Evolutionary conservation across 2,888 invertebrate genomes (phyloP), one percentile per base, ranked within the genome.

Genomic region (Stenotaenia linearis): DNA sequence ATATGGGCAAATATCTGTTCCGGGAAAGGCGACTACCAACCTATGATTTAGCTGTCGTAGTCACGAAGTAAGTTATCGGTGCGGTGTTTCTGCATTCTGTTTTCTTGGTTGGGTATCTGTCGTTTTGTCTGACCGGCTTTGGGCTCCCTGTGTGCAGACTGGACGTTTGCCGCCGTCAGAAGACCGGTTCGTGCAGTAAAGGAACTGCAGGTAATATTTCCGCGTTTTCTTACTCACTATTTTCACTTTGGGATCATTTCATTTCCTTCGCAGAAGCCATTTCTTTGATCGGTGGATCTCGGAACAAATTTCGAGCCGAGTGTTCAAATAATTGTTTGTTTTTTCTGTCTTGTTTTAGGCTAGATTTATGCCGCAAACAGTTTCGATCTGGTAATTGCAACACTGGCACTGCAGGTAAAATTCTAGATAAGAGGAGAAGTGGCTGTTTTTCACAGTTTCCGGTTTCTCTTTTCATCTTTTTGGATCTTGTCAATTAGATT

Each of bases 91-190:
- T 32, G 30, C 21, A 23, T 74, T 78, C 18, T 69, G 10, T 80
- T 80, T 28, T 40, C 18, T 25, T 79, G 18, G 79, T 79, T 79
- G 37, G 32, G 30, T 75, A n/a, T 45, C 56, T 78, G 56, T 78
- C 50, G 45, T 61, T 78, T 30, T 61, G 56, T 61, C 32, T 50
- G 30, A 56, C 35, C 78, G 37, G 79, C 89, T 89, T 89, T 92
- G 96, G 96, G 93, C 95, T 96, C 90, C 96, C 96, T 92, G 96
- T 96, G 96, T 96, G 96, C 91, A 93, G 96, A 69, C 95, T 96
- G 90, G 96, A 96, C 92, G 96, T 96, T 96, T 96, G 96, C 91
- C 93, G 96, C 86, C 92, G 95, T 88, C 91, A 95, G 89, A 95
- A 95, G 91, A 96, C 95, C 89, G 96, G 96, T 88, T 93, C 95